Percentiles rank a stretch among this genome's conserved stretches.
Evolutionary conservation across 2,888 invertebrate genomes (phyloP).

Genomic region (Agrotis segetum): DNA sequence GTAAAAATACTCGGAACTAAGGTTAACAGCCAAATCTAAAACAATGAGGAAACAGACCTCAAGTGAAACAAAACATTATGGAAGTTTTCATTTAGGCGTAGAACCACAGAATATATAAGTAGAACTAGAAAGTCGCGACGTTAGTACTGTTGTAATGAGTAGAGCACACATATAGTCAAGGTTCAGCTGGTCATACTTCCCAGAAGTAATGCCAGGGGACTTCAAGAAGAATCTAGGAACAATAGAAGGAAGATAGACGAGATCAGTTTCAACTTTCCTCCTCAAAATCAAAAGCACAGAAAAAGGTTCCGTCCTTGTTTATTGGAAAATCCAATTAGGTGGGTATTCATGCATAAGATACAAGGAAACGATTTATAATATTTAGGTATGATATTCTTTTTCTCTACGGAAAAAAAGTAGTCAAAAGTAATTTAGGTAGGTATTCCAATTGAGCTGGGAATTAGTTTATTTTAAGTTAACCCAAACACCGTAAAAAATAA

Average conservation of each 20-base stretch:
- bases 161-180: neutral
- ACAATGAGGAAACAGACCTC: constrained; percentile 22
- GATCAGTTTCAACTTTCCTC: neutral
- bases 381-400: neutral
- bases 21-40: constrained; percentile 13
- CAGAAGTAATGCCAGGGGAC: neutral
- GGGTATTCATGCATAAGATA: no score
- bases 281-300: neutral
- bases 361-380: neutral
- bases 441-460: no score
- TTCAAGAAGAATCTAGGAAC: neutral
- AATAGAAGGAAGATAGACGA: neutral
- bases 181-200: neutral
- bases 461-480: neutral
- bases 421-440: neutral
- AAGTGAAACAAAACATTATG: constrained; percentile 24
- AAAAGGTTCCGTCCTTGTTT: neutral
- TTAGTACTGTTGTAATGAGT: constrained; percentile 12
- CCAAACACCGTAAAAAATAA: neutral
- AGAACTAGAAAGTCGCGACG: neutral
- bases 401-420: neutral
- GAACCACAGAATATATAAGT: no score
- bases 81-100: constrained; percentile 9
- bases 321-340: neutral
- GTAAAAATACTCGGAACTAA: constrained; percentile 18